Evolutionary conservation across 2,888 invertebrate species (phyloP).

Genomic region (Conops quadrifasciatus): DNA sequence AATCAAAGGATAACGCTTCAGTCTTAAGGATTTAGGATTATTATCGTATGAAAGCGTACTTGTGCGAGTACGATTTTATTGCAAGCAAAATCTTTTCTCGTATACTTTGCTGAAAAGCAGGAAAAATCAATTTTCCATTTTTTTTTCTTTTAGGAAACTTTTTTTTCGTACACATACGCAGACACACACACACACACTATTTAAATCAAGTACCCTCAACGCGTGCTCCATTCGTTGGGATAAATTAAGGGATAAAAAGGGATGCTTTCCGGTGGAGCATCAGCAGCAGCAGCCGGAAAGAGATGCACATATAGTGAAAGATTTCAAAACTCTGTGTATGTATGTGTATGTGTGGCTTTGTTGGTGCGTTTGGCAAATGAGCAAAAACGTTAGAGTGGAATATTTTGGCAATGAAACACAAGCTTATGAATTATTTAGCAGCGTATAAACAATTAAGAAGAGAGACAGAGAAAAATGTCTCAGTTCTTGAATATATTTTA

Average conservation of each 20-base stretch:
- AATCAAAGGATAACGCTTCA: no score
- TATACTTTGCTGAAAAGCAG: slow-evolving; percentile 50
- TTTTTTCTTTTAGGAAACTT: slow-evolving; percentile 41
- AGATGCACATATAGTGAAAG: slow-evolving; percentile 40
- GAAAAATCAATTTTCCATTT: slow-evolving; percentile 64
- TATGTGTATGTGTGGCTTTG: not conserved
- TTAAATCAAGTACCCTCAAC: slow-evolving; percentile 52
- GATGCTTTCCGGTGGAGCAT: slow-evolving; percentile 41
- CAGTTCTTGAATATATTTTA: not conserved
- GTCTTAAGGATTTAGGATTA: not conserved
- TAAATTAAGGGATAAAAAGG: slow-evolving; percentile 40
- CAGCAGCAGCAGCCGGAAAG: slow-evolving; percentile 39
- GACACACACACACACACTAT: slow-evolving; percentile 29
- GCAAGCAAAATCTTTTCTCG: slow-evolving; percentile 41
- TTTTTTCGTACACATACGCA: slow-evolving; percentile 15
- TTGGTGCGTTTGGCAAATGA: not conserved
- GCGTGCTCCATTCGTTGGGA: slow-evolving; percentile 16
- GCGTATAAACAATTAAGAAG: not conserved
- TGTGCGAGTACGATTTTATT: slow-evolving; percentile 13
- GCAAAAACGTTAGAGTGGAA: slow-evolving; percentile 18
- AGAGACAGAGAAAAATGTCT: not conserved
- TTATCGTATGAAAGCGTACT: not conserved
- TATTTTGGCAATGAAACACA: slow-evolving; percentile 37
- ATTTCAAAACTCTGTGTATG: no score
- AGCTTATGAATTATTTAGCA: slow-evolving; percentile 44